Evolutionary conservation across 1,140 invertebrate species (phyloP).

Genomic region (Scaptomyza pallida): DNA sequence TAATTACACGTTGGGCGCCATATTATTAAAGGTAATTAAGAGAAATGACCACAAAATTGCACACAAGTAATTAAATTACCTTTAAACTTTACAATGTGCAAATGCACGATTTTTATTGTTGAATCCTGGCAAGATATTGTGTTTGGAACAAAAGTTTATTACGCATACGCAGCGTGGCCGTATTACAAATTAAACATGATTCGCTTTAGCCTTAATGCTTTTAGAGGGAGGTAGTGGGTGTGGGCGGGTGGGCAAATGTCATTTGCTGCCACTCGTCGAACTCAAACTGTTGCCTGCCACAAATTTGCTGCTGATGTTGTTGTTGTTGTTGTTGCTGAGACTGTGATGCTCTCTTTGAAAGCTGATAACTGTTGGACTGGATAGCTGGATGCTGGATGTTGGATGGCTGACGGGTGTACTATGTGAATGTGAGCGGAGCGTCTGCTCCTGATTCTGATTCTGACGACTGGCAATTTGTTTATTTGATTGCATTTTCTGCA

Average conservation of each 20-base stretch:
- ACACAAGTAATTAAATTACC: background rate
- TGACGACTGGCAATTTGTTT: constrained; percentile 56
- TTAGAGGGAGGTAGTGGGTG: no score
- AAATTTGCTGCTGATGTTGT: background rate
- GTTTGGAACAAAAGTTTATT: constrained; percentile 32
- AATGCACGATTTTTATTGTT: background rate
- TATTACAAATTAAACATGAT: constrained; percentile 47
- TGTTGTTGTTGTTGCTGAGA: background rate
- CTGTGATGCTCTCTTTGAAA: background rate
- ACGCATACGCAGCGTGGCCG: constrained; percentile 38
- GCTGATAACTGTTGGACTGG: background rate
- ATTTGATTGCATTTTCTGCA: constrained; percentile 37
- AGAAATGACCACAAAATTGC: background rate
- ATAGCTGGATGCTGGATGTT: constrained; percentile 1
- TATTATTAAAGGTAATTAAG: background rate
- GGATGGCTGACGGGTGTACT: constrained; percentile 4
- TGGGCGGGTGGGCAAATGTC: no score
- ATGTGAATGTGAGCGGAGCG: background rate
- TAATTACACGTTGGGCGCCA: no score
- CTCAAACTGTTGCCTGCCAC: background rate
- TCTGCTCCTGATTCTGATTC: constrained; percentile 22
- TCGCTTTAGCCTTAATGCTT: constrained; percentile 28
- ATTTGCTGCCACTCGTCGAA: background rate
- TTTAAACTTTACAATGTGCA: background rate
- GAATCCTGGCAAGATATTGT: background rate